These are phyloP conservation scores for Festucalex cinctus DNA, from an alignment of 2,113 vertebrate genomes.

Conservation along the genomic window DNA sequence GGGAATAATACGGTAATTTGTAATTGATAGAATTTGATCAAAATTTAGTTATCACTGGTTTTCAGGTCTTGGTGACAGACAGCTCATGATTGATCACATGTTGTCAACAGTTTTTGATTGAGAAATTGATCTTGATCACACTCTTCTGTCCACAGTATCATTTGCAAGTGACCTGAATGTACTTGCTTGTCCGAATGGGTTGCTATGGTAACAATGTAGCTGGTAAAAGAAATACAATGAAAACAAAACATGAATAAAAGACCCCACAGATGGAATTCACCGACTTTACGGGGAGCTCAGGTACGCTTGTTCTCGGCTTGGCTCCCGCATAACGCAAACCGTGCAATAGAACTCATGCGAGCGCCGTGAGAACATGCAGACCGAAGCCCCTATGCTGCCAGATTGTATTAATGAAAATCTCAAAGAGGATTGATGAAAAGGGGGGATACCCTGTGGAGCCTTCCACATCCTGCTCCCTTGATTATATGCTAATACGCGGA, in stretches of 20 bases:
- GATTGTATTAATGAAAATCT: background rate
- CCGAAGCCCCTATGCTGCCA: background rate
- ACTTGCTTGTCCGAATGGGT: background rate
- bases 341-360: background rate
- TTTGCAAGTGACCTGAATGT: no score
- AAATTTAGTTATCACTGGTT: no score
- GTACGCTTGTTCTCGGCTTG: background rate
- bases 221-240: background rate
- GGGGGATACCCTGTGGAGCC: background rate
- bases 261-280: background rate
- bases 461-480: background rate
- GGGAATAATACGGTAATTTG: background rate
- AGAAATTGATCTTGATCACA: no score
- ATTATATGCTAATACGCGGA: background rate
- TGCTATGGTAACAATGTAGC: background rate
- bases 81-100: no score
- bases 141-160: no score
- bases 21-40: no score
- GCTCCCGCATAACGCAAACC: background rate
- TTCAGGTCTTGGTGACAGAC: no score
- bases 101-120: no score
- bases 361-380: background rate
- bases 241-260: background rate
- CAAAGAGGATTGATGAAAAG: background rate
- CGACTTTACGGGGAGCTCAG: background rate